Percentiles rank a stretch among this genome's conserved stretches.
Conservation (phyloP, 2,888 invertebrate species). For the Mesodorylaimus sp. region DNA sequence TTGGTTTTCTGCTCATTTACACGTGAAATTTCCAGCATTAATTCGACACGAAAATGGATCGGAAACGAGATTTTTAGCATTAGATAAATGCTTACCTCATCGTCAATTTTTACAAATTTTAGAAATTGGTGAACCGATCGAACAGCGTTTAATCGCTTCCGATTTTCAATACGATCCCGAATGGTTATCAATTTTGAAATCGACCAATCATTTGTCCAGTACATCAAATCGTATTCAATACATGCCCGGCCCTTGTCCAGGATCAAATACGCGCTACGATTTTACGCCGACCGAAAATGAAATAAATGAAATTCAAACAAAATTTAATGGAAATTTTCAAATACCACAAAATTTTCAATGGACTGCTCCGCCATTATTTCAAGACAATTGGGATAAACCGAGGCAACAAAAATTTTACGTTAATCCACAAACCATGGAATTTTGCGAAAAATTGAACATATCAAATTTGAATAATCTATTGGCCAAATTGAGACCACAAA, state of each 20-base stretch:
- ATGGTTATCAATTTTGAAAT: conserved; percentile 70
- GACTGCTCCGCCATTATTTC: conserved; percentile 47
- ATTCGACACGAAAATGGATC: conserved; percentile 47
- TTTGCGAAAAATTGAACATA: conserved; percentile 43
- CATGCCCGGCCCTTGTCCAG: conserved; percentile 59
- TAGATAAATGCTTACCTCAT: conserved; percentile 87
- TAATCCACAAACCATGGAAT: conserved; percentile 38
- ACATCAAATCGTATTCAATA: conserved; percentile 50
- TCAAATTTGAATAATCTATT: conserved; percentile 49
- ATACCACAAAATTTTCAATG: conserved; percentile 59
- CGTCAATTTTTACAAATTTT: conserved; percentile 66
- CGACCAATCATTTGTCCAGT: conserved; percentile 68
- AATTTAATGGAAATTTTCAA: conserved; percentile 47
- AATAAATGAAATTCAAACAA: conserved; percentile 43
- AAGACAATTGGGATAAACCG: not conserved
- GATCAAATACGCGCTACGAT: conserved; percentile 51
- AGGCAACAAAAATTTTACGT: conserved; percentile 12
- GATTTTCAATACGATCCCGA: conserved; percentile 61
- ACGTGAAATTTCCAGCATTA: conserved; percentile 78
- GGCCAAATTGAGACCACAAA: not conserved
- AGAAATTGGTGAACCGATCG: conserved; percentile 10
- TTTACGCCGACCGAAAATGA: conserved; percentile 58
- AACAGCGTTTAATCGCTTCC: not conserved
- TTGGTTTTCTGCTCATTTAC: conserved; percentile 95
- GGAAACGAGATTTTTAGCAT: conserved; percentile 65